Percentiles rank a stretch among this genome's conserved stretches.
Evolutionary conservation across 2,888 invertebrate species (phyloP).

Genomic region (Orthonychiurus folsomi): DNA sequence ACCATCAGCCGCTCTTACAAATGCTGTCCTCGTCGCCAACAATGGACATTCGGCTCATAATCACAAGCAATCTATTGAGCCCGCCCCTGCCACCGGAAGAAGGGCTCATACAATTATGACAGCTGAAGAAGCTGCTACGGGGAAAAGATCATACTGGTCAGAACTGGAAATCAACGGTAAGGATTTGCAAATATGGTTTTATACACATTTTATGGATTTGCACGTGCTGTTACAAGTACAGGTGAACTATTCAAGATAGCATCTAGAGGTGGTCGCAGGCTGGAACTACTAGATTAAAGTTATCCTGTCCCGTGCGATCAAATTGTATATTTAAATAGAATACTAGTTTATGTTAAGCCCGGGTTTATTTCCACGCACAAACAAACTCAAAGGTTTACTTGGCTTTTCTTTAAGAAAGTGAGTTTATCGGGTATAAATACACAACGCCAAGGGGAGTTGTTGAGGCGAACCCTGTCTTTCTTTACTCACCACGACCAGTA

Average conservation of each 20-base stretch:
- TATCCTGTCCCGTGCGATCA: too few relatives aligned
- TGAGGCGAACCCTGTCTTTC: too few relatives aligned
- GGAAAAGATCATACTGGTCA: conserved; percentile 87
- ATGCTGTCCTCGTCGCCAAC: not conserved
- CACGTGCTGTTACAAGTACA: too few relatives aligned
- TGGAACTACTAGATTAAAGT: too few relatives aligned
- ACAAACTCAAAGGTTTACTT: not conserved
- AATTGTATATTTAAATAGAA: too few relatives aligned
- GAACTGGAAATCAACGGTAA: conserved; percentile 75
- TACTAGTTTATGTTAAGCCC: not conserved
- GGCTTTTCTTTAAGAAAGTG: conserved; percentile 4
- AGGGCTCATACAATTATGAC: conserved; percentile 86
- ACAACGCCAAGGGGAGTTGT: too few relatives aligned
- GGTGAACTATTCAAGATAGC: too few relatives aligned
- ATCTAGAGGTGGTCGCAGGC: too few relatives aligned
- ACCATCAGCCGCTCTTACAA: conserved; percentile 1
- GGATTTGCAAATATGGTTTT: too few relatives aligned
- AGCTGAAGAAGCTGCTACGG: conserved; percentile 81
- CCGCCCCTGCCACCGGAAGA: conserved; percentile 43
- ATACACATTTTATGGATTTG: too few relatives aligned
- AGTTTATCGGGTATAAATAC: too few relatives aligned
- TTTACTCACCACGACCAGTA: too few relatives aligned
- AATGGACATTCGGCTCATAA: not conserved
- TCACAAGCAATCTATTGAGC: not conserved
- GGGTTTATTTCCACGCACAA: not conserved